Evolutionary conservation across 2,113 vertebrate genomes (phyloP), one percentile per base, ranked within the genome.

Genomic region (Nycticryphes semicollaris): DNA sequence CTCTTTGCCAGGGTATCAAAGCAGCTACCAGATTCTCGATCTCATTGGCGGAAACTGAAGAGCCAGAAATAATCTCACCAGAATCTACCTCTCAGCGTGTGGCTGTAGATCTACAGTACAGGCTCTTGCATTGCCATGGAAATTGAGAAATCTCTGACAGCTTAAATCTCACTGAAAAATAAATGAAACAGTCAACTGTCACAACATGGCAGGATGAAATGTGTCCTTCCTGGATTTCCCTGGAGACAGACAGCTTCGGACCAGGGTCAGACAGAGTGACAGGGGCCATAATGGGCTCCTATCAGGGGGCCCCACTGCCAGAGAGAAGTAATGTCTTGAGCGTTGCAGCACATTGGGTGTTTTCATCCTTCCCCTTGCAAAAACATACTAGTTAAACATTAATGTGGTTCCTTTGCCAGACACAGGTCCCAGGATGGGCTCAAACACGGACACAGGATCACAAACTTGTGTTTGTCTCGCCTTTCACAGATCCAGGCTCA

Each of bases 121-220:
- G 53, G n/a, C 31, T 88, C 16, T 78, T 73, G 73, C 82, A 92
- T 96, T 5, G 5, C 89, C 74, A 68, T 87, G 95, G 95, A 82
- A 93, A 93, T 94, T 8, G 59, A 66, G 81, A 90, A 60, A 64
- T 78, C 22, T 57, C 39, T 70, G 33, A 35, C 57, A 92, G 14
- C 24, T 87, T 93, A 79, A 91, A 83, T 60, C 45, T 69, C 67
- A 66, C 30, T 11, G n/a, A 85, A 18, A 66, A 72, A 15, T 31
- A 93, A 88, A 82, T 1, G 4, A 89, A 86, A 13, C 24, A 83
- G 25, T 39, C 41, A 93, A 77, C 54, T 85, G 51, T 41, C 79
- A 83, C 51, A 83, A 80, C 6, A 56, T 3, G 33, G 20, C 17
- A 50, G 45, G 62, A 87, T 1, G 5, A 84, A 91, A 85, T 39